phyloP scores from a whole-genome alignment of 1,140 invertebrate species.

The Wiebesia pumilae region DNA sequence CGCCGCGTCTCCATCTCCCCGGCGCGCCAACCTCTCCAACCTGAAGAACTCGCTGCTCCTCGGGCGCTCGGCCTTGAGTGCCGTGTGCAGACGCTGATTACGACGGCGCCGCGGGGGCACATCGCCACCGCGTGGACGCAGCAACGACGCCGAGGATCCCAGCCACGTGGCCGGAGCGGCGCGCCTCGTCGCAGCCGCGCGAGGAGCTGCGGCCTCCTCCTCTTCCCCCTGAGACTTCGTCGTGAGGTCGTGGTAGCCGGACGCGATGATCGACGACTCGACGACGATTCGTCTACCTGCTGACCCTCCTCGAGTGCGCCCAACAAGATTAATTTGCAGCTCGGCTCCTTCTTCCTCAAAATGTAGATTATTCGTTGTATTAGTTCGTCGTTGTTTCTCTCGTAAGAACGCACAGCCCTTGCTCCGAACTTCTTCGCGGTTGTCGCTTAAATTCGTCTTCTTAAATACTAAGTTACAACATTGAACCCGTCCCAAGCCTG shows the following conservation, averaged over 20 bases:
- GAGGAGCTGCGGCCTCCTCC: conserved; percentile 24
- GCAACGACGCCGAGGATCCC: not conserved
- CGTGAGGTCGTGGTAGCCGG: conserved; percentile 42
- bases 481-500: conserved; percentile 69
- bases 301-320: too few species aligned
- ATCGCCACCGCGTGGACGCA: conserved; percentile 30
- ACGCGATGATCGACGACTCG: too few species aligned
- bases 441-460: conserved; percentile 55
- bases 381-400: not conserved
- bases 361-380: not conserved
- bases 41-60: not conserved
- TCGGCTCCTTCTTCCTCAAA: too few species aligned
- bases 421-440: not conserved
- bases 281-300: too few species aligned
- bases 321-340: too few species aligned
- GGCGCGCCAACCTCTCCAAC: not conserved
- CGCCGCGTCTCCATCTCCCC: not conserved
- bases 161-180: conserved; percentile 28
- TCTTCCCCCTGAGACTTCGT: conserved; percentile 42
- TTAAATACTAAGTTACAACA: conserved; percentile 73
- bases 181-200: not conserved
- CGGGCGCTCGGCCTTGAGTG: not conserved
- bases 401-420: not conserved
- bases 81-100: not conserved
- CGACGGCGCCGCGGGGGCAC: conserved; percentile 26